Conservation (phyloP, 2,113 vertebrate species). For the Phasianus colchicus region DNA sequence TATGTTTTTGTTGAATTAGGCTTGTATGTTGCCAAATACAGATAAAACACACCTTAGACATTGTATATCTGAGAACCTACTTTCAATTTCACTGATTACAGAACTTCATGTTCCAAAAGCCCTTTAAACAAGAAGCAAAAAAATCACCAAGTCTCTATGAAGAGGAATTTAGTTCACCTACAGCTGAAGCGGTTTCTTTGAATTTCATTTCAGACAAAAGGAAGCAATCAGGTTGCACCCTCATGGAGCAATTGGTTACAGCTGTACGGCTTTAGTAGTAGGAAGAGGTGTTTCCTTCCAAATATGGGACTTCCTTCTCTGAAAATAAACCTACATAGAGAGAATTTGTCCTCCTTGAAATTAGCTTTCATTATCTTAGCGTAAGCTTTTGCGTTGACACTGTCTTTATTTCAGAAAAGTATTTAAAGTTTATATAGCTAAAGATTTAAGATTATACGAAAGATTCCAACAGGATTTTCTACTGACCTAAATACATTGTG, state of each 20-base stretch:
- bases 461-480: constrained; percentile 52
- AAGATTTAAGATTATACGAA: constrained; percentile 49
- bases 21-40: neutral
- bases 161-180: neutral
- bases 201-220: neutral
- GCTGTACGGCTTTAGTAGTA: neutral
- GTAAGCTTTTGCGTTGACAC: neutral
- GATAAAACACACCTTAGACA: neutral
- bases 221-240: constrained; percentile 27
- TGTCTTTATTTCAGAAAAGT: neutral
- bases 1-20: neutral
- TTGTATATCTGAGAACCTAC: neutral
- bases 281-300: neutral
- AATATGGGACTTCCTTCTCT: constrained; percentile 4
- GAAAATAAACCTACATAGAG: neutral
- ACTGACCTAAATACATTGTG: constrained; percentile 63
- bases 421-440: constrained; percentile 27
- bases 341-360: neutral
- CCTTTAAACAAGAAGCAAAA: neutral
- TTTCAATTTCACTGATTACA: neutral
- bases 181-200: neutral
- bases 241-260: constrained; percentile 23
- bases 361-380: neutral
- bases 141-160: neutral
- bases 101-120: neutral